Percentiles rank a stretch among this genome's conserved stretches.
phyloP scores from a whole-genome alignment of 2,888 invertebrate species.

The Furcula furcula region DNA sequence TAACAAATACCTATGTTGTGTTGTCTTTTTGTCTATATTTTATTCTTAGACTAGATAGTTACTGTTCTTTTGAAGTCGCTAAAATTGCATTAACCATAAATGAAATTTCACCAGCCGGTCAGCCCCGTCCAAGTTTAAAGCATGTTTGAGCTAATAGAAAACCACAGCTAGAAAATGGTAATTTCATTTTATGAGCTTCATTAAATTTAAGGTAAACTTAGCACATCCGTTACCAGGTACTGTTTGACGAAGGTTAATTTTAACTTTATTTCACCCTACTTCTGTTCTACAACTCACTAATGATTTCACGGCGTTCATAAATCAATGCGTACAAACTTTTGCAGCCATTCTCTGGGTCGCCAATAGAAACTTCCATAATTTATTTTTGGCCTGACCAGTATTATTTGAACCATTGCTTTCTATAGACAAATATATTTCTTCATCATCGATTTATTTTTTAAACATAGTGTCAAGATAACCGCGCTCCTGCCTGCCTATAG shows the following conservation, averaged over 20 bases:
- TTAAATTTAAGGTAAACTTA: constrained; percentile 29
- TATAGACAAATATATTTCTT: constrained; percentile 1
- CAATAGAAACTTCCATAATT: constrained; percentile 35
- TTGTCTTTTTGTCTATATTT: no score
- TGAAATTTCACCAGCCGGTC: no score
- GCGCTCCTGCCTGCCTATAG: no score
- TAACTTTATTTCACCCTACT: constrained; percentile 46
- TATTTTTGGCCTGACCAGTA: constrained; percentile 20
- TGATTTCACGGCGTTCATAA: constrained; percentile 50
- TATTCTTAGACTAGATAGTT: no score
- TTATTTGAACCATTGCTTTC: constrained; percentile 11
- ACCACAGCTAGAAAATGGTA: constrained; percentile 7
- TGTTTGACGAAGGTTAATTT: constrained; percentile 41
- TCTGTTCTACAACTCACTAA: constrained; percentile 41
- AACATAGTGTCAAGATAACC: no score
- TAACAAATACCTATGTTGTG: no score
- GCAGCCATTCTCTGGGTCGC: constrained; percentile 34
- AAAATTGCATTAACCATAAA: no score
- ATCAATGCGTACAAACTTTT: constrained; percentile 46
- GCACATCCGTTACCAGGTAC: constrained; percentile 30
- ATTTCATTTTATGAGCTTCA: constrained; percentile 22
- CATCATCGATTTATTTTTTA: no score
- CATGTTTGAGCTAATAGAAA: constrained; percentile 1
- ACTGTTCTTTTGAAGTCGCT: no score
- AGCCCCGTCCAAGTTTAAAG: background rate